Evolutionary conservation across 2,888 invertebrate species (phyloP).

Genomic region (Chloroclystis v-ata): DNA sequence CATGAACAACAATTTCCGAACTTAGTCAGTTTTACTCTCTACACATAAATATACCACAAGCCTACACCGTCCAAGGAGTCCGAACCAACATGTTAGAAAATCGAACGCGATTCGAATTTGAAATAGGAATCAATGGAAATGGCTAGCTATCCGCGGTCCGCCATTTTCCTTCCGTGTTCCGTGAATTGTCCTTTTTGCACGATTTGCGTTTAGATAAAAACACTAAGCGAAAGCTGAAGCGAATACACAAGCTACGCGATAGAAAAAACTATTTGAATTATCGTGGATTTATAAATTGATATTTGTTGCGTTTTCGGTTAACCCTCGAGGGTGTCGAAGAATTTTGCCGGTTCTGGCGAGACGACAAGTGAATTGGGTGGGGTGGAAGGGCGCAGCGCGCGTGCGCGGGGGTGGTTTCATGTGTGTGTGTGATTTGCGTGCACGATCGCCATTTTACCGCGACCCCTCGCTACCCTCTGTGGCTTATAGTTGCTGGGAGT

Average conservation of each 20-base stretch:
- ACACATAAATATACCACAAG: conserved; percentile 48
- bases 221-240: conserved; percentile 57
- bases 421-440: conserved; percentile 66
- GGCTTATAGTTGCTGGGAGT: conserved; percentile 9
- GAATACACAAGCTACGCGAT: conserved; percentile 39
- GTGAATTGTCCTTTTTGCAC: conserved; percentile 38
- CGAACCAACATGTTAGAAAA: conserved; percentile 48
- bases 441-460: conserved; percentile 41
- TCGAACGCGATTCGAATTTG: conserved; percentile 13
- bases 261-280: conserved; percentile 32
- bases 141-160: conserved; percentile 46
- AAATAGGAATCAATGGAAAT: conserved; percentile 30
- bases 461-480: conserved; percentile 46
- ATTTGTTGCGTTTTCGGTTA: conserved; percentile 69
- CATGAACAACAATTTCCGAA: conserved; percentile 66
- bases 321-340: conserved; percentile 66
- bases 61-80: conserved; percentile 40
- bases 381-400: conserved; percentile 54
- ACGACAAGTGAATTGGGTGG: conserved; percentile 64
- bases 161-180: conserved; percentile 60
- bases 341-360: conserved; percentile 65
- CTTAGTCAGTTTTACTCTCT: conserved; percentile 50
- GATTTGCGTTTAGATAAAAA: conserved; percentile 33
- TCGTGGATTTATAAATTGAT: conserved; percentile 39
- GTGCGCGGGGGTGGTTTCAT: conserved; percentile 55